phyloP scores from a whole-genome alignment of 2,888 invertebrate species.

The Cheiracanthium punctorium region DNA sequence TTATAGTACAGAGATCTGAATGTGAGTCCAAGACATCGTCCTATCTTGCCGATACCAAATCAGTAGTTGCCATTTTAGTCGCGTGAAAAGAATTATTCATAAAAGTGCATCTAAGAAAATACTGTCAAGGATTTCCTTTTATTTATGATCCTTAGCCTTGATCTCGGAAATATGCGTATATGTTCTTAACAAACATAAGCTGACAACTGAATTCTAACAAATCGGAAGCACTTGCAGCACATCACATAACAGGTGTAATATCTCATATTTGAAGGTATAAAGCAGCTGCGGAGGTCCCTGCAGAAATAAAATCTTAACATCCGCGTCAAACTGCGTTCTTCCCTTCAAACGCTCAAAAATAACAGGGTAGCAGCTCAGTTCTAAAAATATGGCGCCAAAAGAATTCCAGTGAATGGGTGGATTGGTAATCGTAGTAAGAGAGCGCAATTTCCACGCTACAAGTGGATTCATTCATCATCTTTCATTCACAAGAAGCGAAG shows the following conservation, averaged over 20 bases:
- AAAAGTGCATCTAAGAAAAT: too few species aligned
- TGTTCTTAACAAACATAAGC: too few species aligned
- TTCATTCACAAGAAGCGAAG: background rate
- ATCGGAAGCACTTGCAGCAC: too few species aligned
- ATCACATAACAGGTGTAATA: constrained; percentile 4
- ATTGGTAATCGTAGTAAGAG: background rate
- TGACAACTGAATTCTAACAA: too few species aligned
- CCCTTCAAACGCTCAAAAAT: background rate
- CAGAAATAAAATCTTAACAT: background rate
- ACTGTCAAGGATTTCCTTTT: too few species aligned
- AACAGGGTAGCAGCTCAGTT: background rate
- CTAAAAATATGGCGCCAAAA: background rate
- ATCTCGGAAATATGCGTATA: too few species aligned
- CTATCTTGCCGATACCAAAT: too few species aligned
- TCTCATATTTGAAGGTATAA: background rate
- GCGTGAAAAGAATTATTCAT: too few species aligned
- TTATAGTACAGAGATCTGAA: too few species aligned
- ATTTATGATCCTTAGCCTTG: too few species aligned
- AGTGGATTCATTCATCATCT: constrained; percentile 1
- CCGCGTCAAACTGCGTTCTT: background rate
- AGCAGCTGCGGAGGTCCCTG: background rate
- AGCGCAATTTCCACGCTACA: background rate
- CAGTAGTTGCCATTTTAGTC: too few species aligned
- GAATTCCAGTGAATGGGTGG: background rate
- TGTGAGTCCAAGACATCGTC: too few species aligned